Percentiles rank a stretch among this genome's conserved stretches.
Evolutionary conservation across 2,797 vertebrate species (phyloP).

Genomic region (Amazona finschi): DNA sequence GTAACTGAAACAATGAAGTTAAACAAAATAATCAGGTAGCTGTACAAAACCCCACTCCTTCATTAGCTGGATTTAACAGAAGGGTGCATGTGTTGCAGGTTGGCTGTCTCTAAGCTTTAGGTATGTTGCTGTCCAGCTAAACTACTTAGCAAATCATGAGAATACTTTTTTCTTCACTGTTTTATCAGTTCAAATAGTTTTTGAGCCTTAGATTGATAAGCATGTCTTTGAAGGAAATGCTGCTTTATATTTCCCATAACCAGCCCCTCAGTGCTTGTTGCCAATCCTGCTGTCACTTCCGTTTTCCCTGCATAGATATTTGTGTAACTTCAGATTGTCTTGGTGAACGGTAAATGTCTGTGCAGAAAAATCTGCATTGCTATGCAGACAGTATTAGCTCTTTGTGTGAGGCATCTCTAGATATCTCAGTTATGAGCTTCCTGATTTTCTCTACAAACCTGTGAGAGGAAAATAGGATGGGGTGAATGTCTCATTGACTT

Average conservation of each 20-base stretch:
- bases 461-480: not conserved
- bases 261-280: not conserved
- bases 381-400: not conserved
- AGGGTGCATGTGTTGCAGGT: not conserved
- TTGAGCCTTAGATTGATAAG: not conserved
- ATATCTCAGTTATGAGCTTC: not conserved
- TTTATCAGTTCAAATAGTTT: not conserved
- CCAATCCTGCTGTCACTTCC: not conserved
- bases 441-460: not conserved
- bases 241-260: not conserved
- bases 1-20: conserved; percentile 76
- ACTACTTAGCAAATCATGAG: not conserved
- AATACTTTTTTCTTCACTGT: not conserved
- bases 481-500: not conserved
- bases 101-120: not conserved
- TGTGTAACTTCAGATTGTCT: not conserved
- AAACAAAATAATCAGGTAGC: not conserved
- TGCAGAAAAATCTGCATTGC: not conserved
- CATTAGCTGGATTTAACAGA: not conserved
- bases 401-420: not conserved
- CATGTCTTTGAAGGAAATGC: not conserved
- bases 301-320: not conserved
- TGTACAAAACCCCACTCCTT: not conserved
- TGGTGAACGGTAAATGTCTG: not conserved
- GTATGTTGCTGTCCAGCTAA: not conserved